Percentiles rank a stretch among this genome's conserved stretches.
These are phyloP conservation scores for Holacanthella duospinosa DNA, from an alignment of 2,888 invertebrate species.

Conservation along the genomic window DNA sequence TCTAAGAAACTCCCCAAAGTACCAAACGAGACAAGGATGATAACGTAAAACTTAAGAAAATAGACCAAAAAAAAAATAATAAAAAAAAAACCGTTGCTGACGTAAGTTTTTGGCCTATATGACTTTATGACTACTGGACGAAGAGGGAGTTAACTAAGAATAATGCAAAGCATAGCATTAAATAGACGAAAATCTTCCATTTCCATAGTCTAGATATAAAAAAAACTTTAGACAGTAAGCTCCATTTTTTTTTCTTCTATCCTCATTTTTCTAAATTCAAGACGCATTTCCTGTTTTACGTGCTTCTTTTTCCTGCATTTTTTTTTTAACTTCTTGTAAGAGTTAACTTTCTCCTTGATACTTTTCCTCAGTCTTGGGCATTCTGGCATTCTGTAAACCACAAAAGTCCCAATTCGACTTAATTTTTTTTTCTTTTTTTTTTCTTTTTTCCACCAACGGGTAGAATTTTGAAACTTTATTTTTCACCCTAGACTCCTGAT, in stretches of 20 bases:
- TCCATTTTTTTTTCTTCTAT: not conserved
- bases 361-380: no score
- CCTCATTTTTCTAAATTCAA: not conserved
- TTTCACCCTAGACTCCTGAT: no score
- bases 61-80: not conserved
- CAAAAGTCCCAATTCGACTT: no score
- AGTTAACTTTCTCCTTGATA: not conserved
- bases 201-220: not conserved
- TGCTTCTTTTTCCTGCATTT: not conserved
- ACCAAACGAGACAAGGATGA: not conserved
- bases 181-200: not conserved
- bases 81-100: not conserved
- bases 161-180: not conserved
- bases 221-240: not conserved
- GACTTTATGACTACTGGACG: no score
- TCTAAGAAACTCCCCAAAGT: not conserved
- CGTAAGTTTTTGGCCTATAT: not conserved
- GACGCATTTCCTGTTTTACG: not conserved
- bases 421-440: no score
- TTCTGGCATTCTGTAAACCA: no score
- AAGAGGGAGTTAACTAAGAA: no score
- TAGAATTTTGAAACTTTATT: not conserved
- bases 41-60: not conserved
- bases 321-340: not conserved
- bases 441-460: not conserved